Conservation (phyloP, 92 coral and sea anemone species). For the Desmophyllum pertusum region DNA sequence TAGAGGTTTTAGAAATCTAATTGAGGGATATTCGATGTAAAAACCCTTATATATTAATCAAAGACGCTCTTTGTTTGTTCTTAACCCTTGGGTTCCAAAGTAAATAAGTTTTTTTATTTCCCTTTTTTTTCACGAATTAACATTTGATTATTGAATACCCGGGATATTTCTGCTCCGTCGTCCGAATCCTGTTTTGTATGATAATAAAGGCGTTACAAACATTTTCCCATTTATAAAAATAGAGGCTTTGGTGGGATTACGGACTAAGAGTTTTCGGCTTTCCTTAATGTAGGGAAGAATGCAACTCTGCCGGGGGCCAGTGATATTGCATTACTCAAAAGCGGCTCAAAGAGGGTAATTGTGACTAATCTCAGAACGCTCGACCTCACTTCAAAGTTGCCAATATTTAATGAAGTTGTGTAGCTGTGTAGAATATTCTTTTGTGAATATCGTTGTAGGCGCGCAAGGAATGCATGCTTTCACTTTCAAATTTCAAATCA, state of each 20-base stretch:
- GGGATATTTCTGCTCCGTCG: neutral
- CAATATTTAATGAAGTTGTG: neutral
- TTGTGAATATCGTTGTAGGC: neutral
- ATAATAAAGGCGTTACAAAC: conserved; percentile 30
- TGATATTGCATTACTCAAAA: neutral
- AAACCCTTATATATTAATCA: neutral
- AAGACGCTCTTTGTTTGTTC: conserved; percentile 15
- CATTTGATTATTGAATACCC: conserved; percentile 2
- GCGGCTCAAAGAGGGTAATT: neutral
- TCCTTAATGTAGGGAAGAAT: neutral
- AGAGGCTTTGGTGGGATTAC: conserved; percentile 23
- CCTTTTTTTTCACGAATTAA: conserved; percentile 4
- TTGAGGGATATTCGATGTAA: conserved; percentile 1
- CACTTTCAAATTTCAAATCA: neutral
- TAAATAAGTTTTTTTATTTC: conserved; percentile 18
- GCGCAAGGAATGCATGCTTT: neutral
- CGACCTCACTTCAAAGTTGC: neutral
- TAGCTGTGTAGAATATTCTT: neutral
- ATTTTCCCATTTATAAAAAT: neutral
- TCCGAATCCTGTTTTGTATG: conserved; percentile 16
- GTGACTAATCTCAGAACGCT: neutral
- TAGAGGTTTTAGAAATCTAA: conserved; percentile 14
- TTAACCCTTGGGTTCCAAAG: conserved; percentile 14
- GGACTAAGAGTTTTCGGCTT: neutral
- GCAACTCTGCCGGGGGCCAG: neutral